phyloP scores from a whole-genome alignment of 2,797 vertebrate genomes.

The Hoplostethus mediterraneus region DNA sequence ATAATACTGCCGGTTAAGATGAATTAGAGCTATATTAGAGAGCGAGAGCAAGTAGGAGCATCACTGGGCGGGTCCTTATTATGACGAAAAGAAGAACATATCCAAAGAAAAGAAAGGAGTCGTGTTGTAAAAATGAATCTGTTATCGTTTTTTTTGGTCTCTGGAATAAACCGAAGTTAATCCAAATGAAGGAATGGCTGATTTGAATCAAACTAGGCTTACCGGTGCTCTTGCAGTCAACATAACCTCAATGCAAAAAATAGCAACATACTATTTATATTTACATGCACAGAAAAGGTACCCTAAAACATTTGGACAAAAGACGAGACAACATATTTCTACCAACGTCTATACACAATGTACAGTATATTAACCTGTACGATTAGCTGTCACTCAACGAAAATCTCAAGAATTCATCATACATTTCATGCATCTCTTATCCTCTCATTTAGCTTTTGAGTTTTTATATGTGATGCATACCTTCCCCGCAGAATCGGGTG shows the following conservation, averaged over 20 bases:
- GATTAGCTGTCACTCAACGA: neutral
- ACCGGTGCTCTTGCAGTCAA: slow-evolving; percentile 62
- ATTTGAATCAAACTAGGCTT: slow-evolving; percentile 53
- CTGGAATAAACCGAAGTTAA: slow-evolving; percentile 53
- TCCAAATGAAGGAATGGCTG: slow-evolving; percentile 38
- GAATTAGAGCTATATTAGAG: slow-evolving; percentile 55
- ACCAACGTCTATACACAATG: neutral
- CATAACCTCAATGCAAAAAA: slow-evolving; percentile 64
- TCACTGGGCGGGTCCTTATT: slow-evolving; percentile 61
- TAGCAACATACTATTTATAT: slow-evolving; percentile 41
- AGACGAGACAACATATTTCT: no score
- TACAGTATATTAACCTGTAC: neutral
- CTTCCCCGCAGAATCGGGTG: slow-evolving; percentile 94
- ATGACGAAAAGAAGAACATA: slow-evolving; percentile 53
- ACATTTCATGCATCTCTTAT: neutral
- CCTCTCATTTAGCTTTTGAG: neutral
- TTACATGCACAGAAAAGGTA: neutral
- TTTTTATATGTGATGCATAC: slow-evolving; percentile 72
- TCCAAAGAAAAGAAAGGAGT: slow-evolving; percentile 22
- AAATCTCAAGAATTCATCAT: neutral
- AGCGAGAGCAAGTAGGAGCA: slow-evolving; percentile 41
- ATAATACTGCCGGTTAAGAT: slow-evolving; percentile 29
- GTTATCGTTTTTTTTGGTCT: slow-evolving; percentile 55
- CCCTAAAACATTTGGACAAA: neutral
- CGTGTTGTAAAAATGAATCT: slow-evolving; percentile 20